Conservation (phyloP, 2,113 vertebrate species). For the Corapipo altera region DNA sequence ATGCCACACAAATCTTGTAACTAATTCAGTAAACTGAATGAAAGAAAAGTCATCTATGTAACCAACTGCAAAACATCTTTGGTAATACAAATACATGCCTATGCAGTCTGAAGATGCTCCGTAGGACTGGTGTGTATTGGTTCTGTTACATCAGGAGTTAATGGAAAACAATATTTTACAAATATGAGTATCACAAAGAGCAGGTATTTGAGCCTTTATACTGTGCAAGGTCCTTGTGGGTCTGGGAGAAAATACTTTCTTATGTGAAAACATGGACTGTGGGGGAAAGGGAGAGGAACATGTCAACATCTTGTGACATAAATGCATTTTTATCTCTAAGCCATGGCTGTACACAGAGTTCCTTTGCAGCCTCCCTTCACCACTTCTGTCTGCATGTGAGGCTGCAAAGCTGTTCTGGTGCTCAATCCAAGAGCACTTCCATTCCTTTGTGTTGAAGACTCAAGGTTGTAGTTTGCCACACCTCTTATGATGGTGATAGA, state of each 20-base stretch:
- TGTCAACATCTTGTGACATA: neutral
- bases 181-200: neutral
- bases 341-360: neutral
- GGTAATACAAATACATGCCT: neutral
- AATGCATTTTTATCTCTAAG: neutral
- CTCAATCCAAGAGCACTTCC: neutral
- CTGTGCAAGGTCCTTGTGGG: neutral
- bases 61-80: neutral
- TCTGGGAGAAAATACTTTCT: neutral
- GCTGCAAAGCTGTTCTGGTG: neutral
- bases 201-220: neutral
- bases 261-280: neutral
- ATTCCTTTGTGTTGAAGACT: neutral
- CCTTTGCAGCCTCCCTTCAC: neutral
- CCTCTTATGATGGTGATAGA: neutral
- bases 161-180: neutral
- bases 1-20: neutral
- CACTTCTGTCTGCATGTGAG: neutral
- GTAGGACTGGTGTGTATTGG: neutral
- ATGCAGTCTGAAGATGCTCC: neutral
- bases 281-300: neutral
- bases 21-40: neutral
- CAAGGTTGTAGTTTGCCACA: neutral
- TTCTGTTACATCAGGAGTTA: neutral
- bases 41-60: neutral